phyloP scores from a whole-genome alignment of 2,113 vertebrate genomes.

The Rhegmatorhina hoffmannsi region DNA sequence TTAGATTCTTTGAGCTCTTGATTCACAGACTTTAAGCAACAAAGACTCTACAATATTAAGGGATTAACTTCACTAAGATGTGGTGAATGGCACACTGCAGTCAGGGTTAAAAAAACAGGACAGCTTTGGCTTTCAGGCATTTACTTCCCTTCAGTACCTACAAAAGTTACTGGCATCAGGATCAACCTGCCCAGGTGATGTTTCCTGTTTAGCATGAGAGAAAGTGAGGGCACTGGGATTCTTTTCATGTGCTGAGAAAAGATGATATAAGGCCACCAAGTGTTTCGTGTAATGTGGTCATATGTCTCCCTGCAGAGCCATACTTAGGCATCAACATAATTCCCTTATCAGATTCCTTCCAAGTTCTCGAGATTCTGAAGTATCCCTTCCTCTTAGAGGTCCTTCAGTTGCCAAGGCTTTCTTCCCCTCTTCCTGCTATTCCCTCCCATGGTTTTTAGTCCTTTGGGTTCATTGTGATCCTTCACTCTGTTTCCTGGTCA shows the following conservation, averaged over 20 bases:
- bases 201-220: neutral
- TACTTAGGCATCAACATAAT: neutral
- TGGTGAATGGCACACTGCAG: neutral
- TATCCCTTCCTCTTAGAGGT: neutral
- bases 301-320: neutral
- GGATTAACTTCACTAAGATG: neutral
- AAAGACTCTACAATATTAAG: neutral
- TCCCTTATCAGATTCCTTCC: neutral
- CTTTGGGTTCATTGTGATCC: neutral
- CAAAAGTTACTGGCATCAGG: neutral
- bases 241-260: neutral
- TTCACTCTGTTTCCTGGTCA: neutral
- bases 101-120: neutral
- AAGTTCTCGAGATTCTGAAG: neutral
- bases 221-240: neutral
- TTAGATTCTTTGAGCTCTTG: neutral
- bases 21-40: neutral
- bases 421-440: neutral
- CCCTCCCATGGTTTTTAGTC: neutral
- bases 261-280: neutral
- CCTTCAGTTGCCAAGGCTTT: neutral
- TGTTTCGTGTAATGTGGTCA: neutral
- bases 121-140: neutral
- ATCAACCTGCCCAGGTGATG: neutral
- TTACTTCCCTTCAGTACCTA: neutral